Conservation (phyloP, 2,797 vertebrate species). For the Cyclura pinguis region DNA sequence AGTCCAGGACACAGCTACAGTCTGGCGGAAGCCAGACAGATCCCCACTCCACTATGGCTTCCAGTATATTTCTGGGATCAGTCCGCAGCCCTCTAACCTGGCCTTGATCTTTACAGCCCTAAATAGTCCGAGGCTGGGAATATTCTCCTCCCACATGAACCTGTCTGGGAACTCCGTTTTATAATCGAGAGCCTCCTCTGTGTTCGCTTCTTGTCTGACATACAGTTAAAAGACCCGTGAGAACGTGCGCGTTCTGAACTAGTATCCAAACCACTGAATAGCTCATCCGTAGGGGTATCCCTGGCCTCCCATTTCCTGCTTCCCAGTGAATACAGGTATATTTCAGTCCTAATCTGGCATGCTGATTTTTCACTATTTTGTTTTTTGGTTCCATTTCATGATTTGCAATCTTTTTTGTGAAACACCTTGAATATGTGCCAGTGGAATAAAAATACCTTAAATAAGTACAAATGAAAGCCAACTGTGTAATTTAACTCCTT, state of each 20-base stretch:
- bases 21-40: background rate
- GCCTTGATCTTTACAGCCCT: background rate
- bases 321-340: background rate
- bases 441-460: conserved; percentile 4
- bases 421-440: background rate
- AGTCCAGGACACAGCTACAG: background rate
- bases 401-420: background rate
- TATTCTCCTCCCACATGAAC: background rate
- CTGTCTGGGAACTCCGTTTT: background rate
- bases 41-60: background rate
- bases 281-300: background rate
- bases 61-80: background rate
- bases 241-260: background rate
- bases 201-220: background rate
- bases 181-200: background rate
- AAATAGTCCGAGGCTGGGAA: background rate
- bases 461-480: background rate
- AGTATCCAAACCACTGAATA: background rate
- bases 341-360: background rate
- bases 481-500: background rate
- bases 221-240: background rate
- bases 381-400: background rate
- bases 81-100: no score
- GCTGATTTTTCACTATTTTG: background rate
- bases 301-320: background rate